Evolutionary conservation across 1,140 invertebrate genomes (phyloP).

Genomic region (Polypedilum vanderplanki): DNA sequence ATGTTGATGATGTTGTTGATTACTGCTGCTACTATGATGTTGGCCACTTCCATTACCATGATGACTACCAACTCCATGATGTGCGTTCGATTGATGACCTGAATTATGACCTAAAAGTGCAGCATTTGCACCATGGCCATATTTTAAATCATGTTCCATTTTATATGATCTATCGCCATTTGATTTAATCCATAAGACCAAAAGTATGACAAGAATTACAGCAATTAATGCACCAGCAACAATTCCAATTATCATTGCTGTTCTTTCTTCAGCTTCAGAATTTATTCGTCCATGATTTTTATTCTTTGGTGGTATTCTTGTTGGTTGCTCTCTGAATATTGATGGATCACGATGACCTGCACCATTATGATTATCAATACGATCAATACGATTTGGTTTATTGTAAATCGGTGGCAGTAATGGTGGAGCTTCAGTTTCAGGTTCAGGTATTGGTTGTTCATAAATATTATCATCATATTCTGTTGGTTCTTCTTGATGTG

Average conservation of each 20-base stretch:
- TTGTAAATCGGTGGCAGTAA: constrained; percentile 39
- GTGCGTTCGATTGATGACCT: constrained; percentile 36
- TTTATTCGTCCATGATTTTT: constrained; percentile 56
- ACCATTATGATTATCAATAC: constrained; percentile 32
- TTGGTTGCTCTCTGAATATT: constrained; percentile 34
- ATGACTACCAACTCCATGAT: constrained; percentile 35
- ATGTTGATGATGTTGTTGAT: constrained; percentile 23
- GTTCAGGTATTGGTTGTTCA: constrained; percentile 21
- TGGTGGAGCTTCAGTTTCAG: constrained; percentile 35
- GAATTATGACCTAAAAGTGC: constrained; percentile 57
- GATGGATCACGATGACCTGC: constrained; percentile 30
- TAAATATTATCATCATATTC: constrained; percentile 11
- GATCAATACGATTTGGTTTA: constrained; percentile 32
- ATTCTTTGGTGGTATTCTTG: constrained; percentile 41
- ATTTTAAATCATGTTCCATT: constrained; percentile 72
- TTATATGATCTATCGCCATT: constrained; percentile 82
- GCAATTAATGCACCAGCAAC: constrained; percentile 86
- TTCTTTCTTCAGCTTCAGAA: constrained; percentile 63
- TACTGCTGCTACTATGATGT: constrained; percentile 32
- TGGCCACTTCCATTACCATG: constrained; percentile 38
- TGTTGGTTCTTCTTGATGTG: background rate
- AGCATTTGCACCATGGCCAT: constrained; percentile 64
- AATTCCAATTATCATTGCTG: constrained; percentile 76
- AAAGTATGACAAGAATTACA: constrained; percentile 80
- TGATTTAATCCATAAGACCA: constrained; percentile 78